Base-by-base conservation (phyloP, 2,113 vertebrate species). In the Alethe castanea region DNA sequence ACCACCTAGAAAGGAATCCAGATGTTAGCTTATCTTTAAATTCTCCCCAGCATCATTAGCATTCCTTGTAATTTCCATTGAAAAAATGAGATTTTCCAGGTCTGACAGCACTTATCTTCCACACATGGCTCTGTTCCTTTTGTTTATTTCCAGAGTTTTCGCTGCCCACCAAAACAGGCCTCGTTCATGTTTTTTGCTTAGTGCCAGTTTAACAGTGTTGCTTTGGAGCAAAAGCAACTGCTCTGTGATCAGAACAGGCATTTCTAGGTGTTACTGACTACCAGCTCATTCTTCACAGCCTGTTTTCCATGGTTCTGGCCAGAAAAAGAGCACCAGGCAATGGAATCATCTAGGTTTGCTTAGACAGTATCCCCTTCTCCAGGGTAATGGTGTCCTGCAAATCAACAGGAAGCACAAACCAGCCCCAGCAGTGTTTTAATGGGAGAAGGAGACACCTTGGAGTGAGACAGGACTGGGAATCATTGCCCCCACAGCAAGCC, bases 1-100 rank as follows among this genome's bases (percentile, higher is more conserved):
- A 48, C 99, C 99, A 94, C 98, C 98, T 98, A 93, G 57, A 91
- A 97, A 88, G 95, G 66, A 92, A 97, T 79, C 78, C 93, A 97
- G 79, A 33, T 1, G 20, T 90, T 71, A 96, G 77, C 38, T 81
- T 40, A 33, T 45, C 90, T 90, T 54, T 36, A 70, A 48, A 66
- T 35, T 65, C n/a, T 45, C 17, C 40, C 54, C 64, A 83, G n/a
- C 42, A 80, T 36, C 83, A 76, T 9, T 52, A 79, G 25, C 1
- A 9, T 14, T 52, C 9, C 35, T 86, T 5, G 1, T 16, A 26
- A 38, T 54, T 82, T 88, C 47, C 57, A 67, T 36, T 8, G 50
- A 72, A 73, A 82, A 91, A 77, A 73, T 4, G 33, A 77, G 26
- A 66, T 42, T 70, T 76, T 59, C 56, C 54, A 56, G 59, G 35